Conservation (phyloP, 2,797 vertebrate species). For the Mallotus villosus region DNA sequence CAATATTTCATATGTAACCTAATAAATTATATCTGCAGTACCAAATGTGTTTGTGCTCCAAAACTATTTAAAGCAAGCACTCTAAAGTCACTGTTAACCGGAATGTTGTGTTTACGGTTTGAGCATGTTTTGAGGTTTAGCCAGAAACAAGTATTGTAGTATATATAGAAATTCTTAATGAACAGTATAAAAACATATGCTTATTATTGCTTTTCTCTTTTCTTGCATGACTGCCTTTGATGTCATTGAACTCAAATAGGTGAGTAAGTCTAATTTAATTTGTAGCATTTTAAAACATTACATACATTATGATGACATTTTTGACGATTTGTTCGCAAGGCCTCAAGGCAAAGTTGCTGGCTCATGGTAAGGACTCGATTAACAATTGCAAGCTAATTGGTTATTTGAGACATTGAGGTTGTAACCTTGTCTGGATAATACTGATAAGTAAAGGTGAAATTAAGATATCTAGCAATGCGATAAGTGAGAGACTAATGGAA, state of each 20-base stretch:
- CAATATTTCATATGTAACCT: not conserved
- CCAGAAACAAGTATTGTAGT: not conserved
- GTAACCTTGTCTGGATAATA: constrained; percentile 26
- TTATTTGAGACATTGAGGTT: not conserved
- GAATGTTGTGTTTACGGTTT: not conserved
- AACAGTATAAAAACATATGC: not conserved
- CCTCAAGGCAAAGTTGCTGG: not conserved
- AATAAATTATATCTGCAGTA: not conserved
- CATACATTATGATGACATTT: no score
- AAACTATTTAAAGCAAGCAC: not conserved
- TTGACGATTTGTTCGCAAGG: not conserved
- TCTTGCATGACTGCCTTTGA: constrained; percentile 23
- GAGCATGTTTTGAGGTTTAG: not conserved
- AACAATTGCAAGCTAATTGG: constrained; percentile 23
- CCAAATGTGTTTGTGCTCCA: not conserved
- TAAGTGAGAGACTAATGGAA: constrained; percentile 17
- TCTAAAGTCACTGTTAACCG: not conserved
- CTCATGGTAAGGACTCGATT: constrained; percentile 14
- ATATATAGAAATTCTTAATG: not conserved
- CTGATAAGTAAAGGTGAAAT: constrained; percentile 17
- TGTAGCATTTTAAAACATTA: not conserved
- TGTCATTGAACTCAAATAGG: constrained; percentile 41
- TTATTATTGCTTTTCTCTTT: not conserved
- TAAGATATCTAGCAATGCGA: constrained; percentile 11
- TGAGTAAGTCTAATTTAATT: constrained; percentile 53